Base-by-base conservation (phyloP, 2,888 invertebrate species). In the Rhagonycha lutea region DNA sequence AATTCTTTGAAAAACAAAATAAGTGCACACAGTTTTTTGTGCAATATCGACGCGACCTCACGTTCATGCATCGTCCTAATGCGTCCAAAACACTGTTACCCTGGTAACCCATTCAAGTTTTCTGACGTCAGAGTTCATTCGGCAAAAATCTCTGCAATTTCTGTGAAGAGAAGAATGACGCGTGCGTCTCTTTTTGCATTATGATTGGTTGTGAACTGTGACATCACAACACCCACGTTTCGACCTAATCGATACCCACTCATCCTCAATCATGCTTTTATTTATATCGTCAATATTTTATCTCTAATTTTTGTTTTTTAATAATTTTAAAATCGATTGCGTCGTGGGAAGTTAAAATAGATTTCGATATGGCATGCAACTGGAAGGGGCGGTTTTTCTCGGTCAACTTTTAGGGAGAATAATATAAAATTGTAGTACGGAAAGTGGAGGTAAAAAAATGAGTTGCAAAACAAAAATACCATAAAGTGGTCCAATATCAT, bases 91-190 rank as follows among this genome's bases (percentile, higher is more conserved):
- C 78, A 78, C 77, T 79, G 85, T 84, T 84, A 76, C 83, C 85
- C 81, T 75, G 83, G 84, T 82, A 84, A 85, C 84, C 83, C 84
- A 84, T 84, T 85, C 83, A 85, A 80, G 80, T 81, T 78, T 79
- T 79, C 81, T 84, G 84, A 84, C 84, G 84, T 84, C 84, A 84
- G 81, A 80, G 79, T 80, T 80, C 83, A 83, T 84, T 84, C 82
- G 83, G 82, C 80, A 83, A 81, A 84, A 84, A 83, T 82, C 83
- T 81, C 83, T 82, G 83, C 81, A 79, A 80, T 76, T 81, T 80
- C 81, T 79, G 76, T 79, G 83, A 82, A 83, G 78, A 81, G 81
- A 78, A 79, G 79, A 80, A 79, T 82, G 83, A 83, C 83, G 83
- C 81, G 72, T 80, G 81, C 81, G 81, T 79, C 76, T 76, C 68